Evolutionary conservation across 2,797 vertebrate genomes (phyloP), one percentile per base, ranked within the genome.

Genomic region (Pampus argenteus): DNA sequence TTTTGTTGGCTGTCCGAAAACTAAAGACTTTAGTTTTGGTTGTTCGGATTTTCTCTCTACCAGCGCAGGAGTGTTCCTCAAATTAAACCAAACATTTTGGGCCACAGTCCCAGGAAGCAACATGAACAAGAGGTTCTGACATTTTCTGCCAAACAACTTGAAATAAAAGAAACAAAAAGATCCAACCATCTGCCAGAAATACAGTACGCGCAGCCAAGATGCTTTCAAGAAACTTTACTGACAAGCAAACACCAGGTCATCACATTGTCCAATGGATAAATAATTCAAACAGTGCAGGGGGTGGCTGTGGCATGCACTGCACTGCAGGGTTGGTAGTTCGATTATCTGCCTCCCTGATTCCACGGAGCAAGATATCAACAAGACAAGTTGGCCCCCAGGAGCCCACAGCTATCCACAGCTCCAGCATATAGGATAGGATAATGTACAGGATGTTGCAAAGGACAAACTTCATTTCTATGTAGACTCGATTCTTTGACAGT

Each of bases 61-160:
- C 86, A 83, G 45, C 36, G 11, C 70, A 66, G 70, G 63, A 80
- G 23, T 60, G 25, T 60, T 75, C 17, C 60, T 86, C 60, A 79
- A 85, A 83, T 88, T 73, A 78, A 84, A 90, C 71, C 78, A 88
- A 92, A 92, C 86, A 88, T 87, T 88, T 82, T 86, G 82, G 89
- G 84, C 85, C 67, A 15, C 25, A 3, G 74, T 90, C 90, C 83
- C 83, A 58, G 76, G 57, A 78, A 83, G 82, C 72, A 84, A 85
- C 86, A 83, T 75, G 85, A 90, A 88, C 81, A 91, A 81, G 84
- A 81, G 62, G 74, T 74, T 88, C 69, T 73, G 80, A 78, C 79
- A 65, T 75, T 54, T 74, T 84, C 74, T 72, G 71, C 76, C 81
- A 84, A 90, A 84, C 52, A 84, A 79, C 62, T 59, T 55, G 25